Conservation (phyloP, 2,797 vertebrate genomes). For the Hydrolagus colliei region DNA sequence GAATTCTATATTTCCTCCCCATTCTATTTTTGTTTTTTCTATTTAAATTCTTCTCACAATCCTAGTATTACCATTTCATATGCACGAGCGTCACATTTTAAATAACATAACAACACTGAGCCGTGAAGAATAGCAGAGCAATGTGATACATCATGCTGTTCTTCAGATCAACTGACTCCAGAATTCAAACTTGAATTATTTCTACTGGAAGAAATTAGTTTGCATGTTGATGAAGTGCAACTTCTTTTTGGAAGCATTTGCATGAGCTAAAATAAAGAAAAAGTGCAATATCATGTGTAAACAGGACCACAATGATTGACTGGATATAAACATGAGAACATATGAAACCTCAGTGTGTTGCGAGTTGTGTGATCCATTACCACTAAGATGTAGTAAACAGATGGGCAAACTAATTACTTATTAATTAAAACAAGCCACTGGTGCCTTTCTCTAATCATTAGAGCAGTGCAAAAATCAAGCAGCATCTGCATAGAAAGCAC, state of each 20-base stretch:
- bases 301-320: neutral
- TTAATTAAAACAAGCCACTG: conserved; percentile 26
- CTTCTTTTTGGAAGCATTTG: neutral
- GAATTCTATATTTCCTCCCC: neutral
- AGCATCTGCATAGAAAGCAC: neutral
- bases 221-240: neutral
- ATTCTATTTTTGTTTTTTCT: neutral
- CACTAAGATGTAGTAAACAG: conserved; percentile 23
- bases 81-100: neutral
- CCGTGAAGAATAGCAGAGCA: neutral
- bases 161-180: neutral
- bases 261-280: neutral
- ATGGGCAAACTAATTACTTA: conserved; percentile 22
- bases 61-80: neutral
- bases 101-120: neutral
- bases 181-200: neutral
- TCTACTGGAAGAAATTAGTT: neutral
- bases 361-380: neutral
- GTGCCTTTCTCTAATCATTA: neutral
- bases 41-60: neutral
- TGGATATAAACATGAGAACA: neutral
- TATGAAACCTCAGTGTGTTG: conserved; percentile 14
- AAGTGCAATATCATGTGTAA: neutral
- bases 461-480: neutral
- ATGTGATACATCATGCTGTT: neutral